A percentile compares a stretch with the other conserved stretches of the same genome.
Conservation (phyloP, 2,797 vertebrate genomes). For the Brachymystax lenok region DNA sequence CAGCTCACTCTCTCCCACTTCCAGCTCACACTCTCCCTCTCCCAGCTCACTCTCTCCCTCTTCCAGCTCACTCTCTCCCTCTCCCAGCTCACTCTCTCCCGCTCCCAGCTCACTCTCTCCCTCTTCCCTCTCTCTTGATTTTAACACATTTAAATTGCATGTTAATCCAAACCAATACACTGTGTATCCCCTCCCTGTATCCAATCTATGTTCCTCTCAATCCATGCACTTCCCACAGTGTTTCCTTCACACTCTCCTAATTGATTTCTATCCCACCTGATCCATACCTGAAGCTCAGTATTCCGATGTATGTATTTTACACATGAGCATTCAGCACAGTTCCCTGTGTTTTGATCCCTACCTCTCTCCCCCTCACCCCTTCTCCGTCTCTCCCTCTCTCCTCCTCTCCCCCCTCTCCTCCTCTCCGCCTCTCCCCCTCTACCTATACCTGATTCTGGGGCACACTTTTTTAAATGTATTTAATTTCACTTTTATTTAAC, state of each 20-base stretch:
- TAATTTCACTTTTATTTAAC: too few relatives aligned
- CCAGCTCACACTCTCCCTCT: too few relatives aligned
- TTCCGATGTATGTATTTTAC: not conserved
- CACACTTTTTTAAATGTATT: not conserved
- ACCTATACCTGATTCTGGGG: not conserved
- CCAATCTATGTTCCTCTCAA: not conserved
- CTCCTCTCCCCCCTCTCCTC: too few relatives aligned
- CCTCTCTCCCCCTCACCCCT: not conserved
- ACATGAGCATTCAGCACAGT: not conserved
- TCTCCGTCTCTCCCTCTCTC: too few relatives aligned
- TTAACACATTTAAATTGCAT: not conserved
- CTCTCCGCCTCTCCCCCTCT: too few relatives aligned
- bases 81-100: too few relatives aligned
- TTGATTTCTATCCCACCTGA: not conserved
- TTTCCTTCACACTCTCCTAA: not conserved
- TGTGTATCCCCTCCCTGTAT: not conserved
- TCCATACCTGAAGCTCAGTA: not conserved
- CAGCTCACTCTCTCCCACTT: too few relatives aligned
- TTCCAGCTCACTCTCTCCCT: too few relatives aligned
- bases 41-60: too few relatives aligned
- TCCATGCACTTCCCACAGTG: not conserved
- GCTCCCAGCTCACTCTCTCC: too few relatives aligned
- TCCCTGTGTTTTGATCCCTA: not conserved
- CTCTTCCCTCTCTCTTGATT: not conserved
- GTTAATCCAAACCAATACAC: not conserved